Base-by-base conservation (phyloP, 1,140 invertebrate genomes). In the Euura saliciscinereae region DNA sequence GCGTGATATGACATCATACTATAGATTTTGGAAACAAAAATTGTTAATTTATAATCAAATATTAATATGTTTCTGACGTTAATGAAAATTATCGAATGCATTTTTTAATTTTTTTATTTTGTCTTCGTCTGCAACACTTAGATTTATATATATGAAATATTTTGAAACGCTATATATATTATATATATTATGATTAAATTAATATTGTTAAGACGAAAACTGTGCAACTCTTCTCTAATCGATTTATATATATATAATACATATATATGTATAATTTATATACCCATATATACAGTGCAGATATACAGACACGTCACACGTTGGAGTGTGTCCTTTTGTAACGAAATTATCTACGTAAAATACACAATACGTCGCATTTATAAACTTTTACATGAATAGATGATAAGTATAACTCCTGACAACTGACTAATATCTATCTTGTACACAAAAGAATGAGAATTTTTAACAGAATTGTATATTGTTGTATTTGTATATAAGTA, bases 241-340 rank as follows among this genome's bases (percentile, higher is more conserved):
- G 13, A 64, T 64, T 10, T 13, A 44, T 42, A 67, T 67, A 67
- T 67, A 44, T 44, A 67, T 67, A 67, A 3, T 67, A 67, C 6
- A 59, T 4, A 59, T 6, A 6, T 59, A 59, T 59, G 51, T 59
- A 59, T 59, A 59, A 59, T n/a, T 59, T 59, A 59, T 59, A 51
- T 4, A 28, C 28, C 28, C 28, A 28, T 28, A n/a, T 59, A 59
- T 59, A 59, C 51, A 59, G 1, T 28, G 28, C 28, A 28, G 10
- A 59, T 59, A 51, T n/a, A n/a, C 13, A 59, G 10, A 59, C 51
- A 59, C 28, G 28, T 28, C 28, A 28, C 28, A 1, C 28, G 28
- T 11, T 59, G 51, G 13, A 11, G 13, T 59, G 51, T 59, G 51
- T 59, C 10, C 6, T 11, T 8, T 59, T 59, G 13, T 8, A 59